These are phyloP conservation scores for Bombus fervidus DNA, from an alignment of 1,140 invertebrate species.

Conservation along the genomic window DNA sequence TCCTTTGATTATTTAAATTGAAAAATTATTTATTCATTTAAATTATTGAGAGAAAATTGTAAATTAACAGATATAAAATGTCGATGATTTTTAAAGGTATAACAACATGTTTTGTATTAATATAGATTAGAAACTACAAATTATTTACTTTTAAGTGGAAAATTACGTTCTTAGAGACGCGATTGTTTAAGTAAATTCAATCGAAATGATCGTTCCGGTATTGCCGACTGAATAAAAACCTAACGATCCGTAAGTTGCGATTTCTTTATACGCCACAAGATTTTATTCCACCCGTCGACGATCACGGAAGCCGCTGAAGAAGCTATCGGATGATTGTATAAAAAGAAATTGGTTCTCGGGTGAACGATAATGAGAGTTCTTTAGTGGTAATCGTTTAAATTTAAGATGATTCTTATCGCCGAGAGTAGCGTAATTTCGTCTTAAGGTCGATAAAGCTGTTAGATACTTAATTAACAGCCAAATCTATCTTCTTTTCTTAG, in stretches of 20 bases:
- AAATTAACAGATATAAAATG: background rate
- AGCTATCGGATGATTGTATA: constrained; percentile 48
- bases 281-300: constrained; percentile 30
- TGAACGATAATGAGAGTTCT: constrained; percentile 44
- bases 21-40: background rate
- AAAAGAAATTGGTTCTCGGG: constrained; percentile 48
- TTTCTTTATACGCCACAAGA: constrained; percentile 37
- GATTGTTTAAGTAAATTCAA: constrained; percentile 12
- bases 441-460: background rate
- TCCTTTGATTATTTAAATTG: too few relatives aligned
- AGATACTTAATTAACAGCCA: background rate
- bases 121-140: too few relatives aligned
- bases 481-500: background rate
- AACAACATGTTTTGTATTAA: too few relatives aligned
- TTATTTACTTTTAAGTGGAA: background rate
- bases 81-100: background rate
- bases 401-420: constrained; percentile 37
- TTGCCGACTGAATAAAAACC: constrained; percentile 7
- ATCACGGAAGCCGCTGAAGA: constrained; percentile 6
- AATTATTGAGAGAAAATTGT: background rate
- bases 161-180: background rate
- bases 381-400: constrained; percentile 18
- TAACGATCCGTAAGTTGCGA: constrained; percentile 44
- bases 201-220: background rate
- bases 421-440: constrained; percentile 35